Percentiles rank a stretch among this genome's conserved stretches.
These are phyloP conservation scores for Rhynchomys soricoides DNA, from an alignment of 2,113 vertebrate genomes.

Conservation along the genomic window DNA sequence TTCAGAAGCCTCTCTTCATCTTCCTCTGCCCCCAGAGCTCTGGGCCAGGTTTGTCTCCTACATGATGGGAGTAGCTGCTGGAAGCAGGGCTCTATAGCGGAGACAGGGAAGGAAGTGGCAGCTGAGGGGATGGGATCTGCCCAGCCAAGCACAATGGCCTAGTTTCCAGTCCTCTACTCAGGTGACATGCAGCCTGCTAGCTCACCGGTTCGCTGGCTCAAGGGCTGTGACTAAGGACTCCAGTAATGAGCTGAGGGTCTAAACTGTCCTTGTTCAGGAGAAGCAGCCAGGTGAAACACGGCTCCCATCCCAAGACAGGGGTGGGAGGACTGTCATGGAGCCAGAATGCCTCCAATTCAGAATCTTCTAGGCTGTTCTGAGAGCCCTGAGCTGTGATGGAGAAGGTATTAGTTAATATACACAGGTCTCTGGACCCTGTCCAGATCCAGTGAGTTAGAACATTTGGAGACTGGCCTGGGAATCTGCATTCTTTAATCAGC, in stretches of 20 bases:
- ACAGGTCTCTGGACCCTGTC: neutral
- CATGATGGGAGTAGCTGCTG: neutral
- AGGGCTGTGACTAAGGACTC: slow-evolving; percentile 68
- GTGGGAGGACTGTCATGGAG: fast-evolving
- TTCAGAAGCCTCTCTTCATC: neutral
- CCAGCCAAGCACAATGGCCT: slow-evolving; percentile 81
- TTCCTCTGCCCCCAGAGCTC: neutral
- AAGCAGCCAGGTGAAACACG: slow-evolving; percentile 73
- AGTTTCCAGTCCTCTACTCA: slow-evolving; percentile 82
- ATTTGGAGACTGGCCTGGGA: neutral
- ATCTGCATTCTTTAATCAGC: neutral
- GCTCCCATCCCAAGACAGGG: neutral
- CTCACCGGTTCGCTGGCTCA: neutral
- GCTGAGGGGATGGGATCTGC: slow-evolving; percentile 77
- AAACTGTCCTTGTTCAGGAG: too few relatives aligned
- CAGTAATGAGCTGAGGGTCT: slow-evolving; percentile 76
- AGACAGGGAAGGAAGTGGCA: slow-evolving; percentile 26
- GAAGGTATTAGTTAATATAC: neutral
- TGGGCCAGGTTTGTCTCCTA: neutral
- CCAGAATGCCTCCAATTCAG: neutral
- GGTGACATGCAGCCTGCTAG: slow-evolving; percentile 77
- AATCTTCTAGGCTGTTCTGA: neutral
- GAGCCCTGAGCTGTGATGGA: neutral
- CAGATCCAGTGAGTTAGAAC: neutral
- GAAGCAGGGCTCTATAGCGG: neutral